Conservation (phyloP, 2,797 vertebrate genomes). For the Urosaurus nigricauda region DNA sequence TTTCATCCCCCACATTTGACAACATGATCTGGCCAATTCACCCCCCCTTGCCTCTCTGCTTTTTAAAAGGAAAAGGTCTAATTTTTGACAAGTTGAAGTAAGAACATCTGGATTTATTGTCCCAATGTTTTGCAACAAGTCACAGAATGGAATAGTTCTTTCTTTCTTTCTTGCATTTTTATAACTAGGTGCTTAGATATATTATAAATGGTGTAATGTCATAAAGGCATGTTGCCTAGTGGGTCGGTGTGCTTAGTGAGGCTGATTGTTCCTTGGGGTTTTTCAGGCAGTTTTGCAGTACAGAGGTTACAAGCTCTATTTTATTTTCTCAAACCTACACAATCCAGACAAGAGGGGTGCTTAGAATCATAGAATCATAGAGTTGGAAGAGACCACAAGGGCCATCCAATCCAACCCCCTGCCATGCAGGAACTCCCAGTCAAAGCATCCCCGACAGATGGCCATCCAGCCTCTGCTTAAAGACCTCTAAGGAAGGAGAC, state of each 20-base stretch:
- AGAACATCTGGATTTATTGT: constrained; percentile 20
- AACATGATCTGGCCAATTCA: not conserved
- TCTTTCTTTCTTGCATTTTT: not conserved
- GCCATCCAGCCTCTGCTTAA: too few relatives aligned
- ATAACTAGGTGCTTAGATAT: too few relatives aligned
- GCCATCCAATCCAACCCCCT: too few relatives aligned
- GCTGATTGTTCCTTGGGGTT: not conserved
- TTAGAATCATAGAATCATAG: too few relatives aligned
- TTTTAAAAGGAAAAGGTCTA: not conserved
- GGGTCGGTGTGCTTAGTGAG: not conserved
- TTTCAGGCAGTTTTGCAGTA: not conserved
- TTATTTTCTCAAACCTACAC: not conserved
- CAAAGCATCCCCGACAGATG: too few relatives aligned
- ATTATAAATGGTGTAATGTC: not conserved
- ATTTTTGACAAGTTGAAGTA: constrained; percentile 13
- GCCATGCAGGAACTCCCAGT: too few relatives aligned
- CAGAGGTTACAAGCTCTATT: not conserved
- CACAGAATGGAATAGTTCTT: not conserved
- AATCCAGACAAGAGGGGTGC: not conserved
- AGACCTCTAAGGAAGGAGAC: too few relatives aligned
- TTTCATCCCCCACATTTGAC: constrained; percentile 10
- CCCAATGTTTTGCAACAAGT: not conserved
- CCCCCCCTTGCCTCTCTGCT: not conserved
- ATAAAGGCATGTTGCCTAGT: not conserved
- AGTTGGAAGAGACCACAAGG: too few relatives aligned